A percentile compares a stretch with the other conserved stretches of the same genome.
phyloP scores from a whole-genome alignment of 2,113 vertebrate species.

The Chaetorhynchus papuensis region DNA sequence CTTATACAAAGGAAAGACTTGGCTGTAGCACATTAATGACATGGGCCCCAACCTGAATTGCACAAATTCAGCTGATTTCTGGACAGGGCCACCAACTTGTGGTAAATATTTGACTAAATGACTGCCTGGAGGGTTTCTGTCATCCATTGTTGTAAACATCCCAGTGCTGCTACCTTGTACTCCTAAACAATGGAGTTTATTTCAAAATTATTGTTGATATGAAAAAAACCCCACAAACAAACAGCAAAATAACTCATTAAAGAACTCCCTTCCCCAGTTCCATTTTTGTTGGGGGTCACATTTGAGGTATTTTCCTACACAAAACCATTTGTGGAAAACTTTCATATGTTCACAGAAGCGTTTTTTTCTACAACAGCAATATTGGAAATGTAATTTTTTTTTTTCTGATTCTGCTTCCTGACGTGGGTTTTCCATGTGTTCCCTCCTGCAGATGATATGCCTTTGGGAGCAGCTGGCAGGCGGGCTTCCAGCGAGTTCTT shows the following conservation, averaged over 20 bases:
- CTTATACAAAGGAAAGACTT: background rate
- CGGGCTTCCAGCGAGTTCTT: slow-evolving; percentile 89
- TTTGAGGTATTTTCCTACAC: background rate
- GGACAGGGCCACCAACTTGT: background rate
- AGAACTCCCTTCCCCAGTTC: background rate
- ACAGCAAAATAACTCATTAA: background rate
- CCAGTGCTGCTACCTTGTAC: background rate
- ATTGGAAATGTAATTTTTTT: background rate
- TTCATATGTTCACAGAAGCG: background rate
- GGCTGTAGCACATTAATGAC: background rate
- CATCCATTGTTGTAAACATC: background rate
- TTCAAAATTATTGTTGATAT: background rate
- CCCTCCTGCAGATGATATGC: slow-evolving; percentile 81
- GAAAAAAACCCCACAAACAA: background rate
- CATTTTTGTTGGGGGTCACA: background rate
- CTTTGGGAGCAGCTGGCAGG: slow-evolving; percentile 76
- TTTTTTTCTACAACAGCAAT: background rate
- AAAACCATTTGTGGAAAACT: background rate
- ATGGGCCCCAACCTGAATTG: background rate
- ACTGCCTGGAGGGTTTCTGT: background rate
- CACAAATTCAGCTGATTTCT: background rate
- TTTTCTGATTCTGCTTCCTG: background rate
- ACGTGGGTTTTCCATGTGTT: background rate
- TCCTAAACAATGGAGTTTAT: background rate
- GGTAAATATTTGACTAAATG: background rate